Evolutionary conservation across 2,113 vertebrate genomes (phyloP), one percentile per base, ranked within the genome.

Genomic region (Condylura cristata): DNA sequence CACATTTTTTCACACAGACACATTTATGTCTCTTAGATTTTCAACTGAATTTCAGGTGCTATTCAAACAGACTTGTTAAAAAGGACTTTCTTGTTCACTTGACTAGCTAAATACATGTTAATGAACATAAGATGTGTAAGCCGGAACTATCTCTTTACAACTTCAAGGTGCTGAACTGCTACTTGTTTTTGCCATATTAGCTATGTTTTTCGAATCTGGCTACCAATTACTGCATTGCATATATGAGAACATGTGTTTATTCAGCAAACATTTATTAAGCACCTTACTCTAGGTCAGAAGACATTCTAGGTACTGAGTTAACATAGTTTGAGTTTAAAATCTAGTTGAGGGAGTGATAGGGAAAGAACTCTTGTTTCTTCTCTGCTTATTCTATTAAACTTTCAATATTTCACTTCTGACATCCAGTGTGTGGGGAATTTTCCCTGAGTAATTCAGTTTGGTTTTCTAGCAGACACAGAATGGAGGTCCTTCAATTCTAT

Each of bases 271-370:
- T 68, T 74, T 91, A 34, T 61, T 90, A 65, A 74, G 4, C 83
- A 66, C 11, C n/a, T 78, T 72, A 41, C 9, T 6, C 7, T 90
- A 60, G 26, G 34, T 30, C 28, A 68, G 71, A 79, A 39, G 37
- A 79, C 53, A 78, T 86, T 68, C 26, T 4, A 63, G 51, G 11
- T 71, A 32, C 28, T 89, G 28, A 34, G 37, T 81, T 96, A 72
- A 94, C 34, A 82, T 34, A 5, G 2, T 75, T 87, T 44, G n/a
- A 96, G 65, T 81, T 95, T 78, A 94, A 91, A 89, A 83, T 86
- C 37, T 86, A 60, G 41, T 34, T 94, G 61, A 10, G 16, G 17
- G 10, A 78, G 5, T 75, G n/a, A 89, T 89, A 83, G 70, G 28
- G 68, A 83, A 58, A 82, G 18, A 37, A 56, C 44, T 46, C 18